Conservation (phyloP, 2,888 invertebrate genomes). For the Pristionchus maxplancki region DNA sequence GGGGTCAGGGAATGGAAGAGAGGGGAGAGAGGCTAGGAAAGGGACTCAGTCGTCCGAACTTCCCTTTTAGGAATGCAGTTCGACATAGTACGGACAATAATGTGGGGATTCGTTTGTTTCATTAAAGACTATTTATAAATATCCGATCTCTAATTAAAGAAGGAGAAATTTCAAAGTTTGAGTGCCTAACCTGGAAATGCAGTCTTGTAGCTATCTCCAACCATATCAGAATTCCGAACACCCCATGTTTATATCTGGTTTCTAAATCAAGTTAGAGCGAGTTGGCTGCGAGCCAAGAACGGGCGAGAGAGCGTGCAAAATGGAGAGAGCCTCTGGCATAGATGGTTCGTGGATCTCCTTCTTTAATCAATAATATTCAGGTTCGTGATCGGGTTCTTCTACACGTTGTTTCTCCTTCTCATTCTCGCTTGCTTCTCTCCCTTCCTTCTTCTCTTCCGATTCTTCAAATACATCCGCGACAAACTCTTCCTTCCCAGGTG, state of each 20-base stretch:
- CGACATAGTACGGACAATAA: background rate
- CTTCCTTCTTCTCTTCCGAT: conserved; percentile 8
- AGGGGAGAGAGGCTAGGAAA: background rate
- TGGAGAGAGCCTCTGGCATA: too few relatives aligned
- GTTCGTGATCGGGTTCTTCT: background rate
- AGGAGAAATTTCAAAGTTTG: too few relatives aligned
- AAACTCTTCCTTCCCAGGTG: conserved; percentile 34
- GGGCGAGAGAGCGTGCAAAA: too few relatives aligned
- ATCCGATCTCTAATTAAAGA: too few relatives aligned
- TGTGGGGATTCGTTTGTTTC: background rate
- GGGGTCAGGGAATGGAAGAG: background rate
- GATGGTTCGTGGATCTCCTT: too few relatives aligned
- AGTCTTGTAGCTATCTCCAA: too few relatives aligned
- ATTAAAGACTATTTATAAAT: too few relatives aligned
- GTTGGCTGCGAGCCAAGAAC: too few relatives aligned
- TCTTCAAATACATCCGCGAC: background rate
- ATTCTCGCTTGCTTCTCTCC: background rate
- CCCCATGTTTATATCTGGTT: too few relatives aligned
- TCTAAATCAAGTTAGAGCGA: too few relatives aligned
- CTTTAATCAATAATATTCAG: background rate
- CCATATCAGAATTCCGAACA: too few relatives aligned
- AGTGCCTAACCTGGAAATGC: too few relatives aligned
- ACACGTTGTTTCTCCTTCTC: background rate
- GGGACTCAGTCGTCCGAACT: background rate
- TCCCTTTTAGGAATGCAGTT: background rate